Base-by-base conservation (phyloP, 1,140 invertebrate genomes). In the Halesus radiatus region DNA sequence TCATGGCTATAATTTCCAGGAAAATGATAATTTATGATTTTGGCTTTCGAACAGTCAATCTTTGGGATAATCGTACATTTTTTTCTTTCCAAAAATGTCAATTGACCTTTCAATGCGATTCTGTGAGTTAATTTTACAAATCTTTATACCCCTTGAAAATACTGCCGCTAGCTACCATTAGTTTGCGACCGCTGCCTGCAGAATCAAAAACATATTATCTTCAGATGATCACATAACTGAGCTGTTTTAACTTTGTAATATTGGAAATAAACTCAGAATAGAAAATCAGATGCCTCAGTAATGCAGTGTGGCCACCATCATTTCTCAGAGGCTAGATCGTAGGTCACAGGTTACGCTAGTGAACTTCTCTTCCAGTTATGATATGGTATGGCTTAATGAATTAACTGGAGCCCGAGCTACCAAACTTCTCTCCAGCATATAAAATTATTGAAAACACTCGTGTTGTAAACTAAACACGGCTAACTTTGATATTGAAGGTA, bases 361-460 rank as follows among this genome's bases (percentile, higher is more conserved):
- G 18, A 72, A 72, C 20, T 53, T 72, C n/a, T 3, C 50, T 29
- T n/a, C 5, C 64, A 68, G 29, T 3, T 22, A 20, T 5, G 4
- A 52, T 23, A 26, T 29, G 62, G 62, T 23, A 13, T 1, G 16
- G 62, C 16, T 50, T 72, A 72, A 72, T 72, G 68, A 52, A 50
- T 23, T 72, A 72, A 72, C 68, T 4, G 50, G 18, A 23, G 45
- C 68, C 62, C 3, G 13, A 66, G 26, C 29, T 26, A 8, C n/a
- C 62, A 0, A 60, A 60, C 16, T 60, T 45, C 6, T 7, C n/a
- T 29, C 8, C 37, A 66, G 18, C 29, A 18, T 66, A 53, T 72
- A 53, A 53, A 72, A 72, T 72, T 72, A 72, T 72, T 53, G 68
- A 72, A 72, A 72, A 53, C 52, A 53, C 20, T n/a, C 45, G 8